Evolutionary conservation across 2,113 vertebrate genomes (phyloP).

Genomic region (Indicator maculatus): DNA sequence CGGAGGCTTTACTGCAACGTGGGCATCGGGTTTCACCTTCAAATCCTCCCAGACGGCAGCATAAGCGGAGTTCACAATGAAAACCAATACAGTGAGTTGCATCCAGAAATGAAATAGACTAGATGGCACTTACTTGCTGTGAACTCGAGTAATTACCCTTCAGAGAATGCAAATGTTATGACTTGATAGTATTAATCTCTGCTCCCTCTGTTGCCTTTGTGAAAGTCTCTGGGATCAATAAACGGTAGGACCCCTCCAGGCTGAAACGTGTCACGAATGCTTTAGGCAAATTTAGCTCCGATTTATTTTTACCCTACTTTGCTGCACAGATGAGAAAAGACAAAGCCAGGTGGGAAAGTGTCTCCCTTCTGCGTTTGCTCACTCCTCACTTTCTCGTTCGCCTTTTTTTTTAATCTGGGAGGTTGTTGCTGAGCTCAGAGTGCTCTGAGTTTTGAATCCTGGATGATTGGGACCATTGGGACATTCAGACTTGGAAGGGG

Average conservation of each 20-base stretch:
- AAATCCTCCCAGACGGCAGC: slow-evolving; percentile 90
- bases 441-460: background rate
- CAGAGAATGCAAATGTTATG: slow-evolving; percentile 67
- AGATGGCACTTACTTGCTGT: slow-evolving; percentile 71
- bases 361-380: background rate
- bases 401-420: background rate
- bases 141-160: slow-evolving; percentile 71
- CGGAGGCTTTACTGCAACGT: slow-evolving; percentile 98
- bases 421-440: background rate
- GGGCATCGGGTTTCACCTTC: slow-evolving; percentile 98
- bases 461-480: background rate
- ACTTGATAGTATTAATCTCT: slow-evolving; percentile 68
- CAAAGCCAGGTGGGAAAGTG: background rate
- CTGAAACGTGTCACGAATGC: slow-evolving; percentile 76
- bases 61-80: slow-evolving; percentile 93
- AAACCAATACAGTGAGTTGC: slow-evolving; percentile 97
- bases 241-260: slow-evolving; percentile 39
- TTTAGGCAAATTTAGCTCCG: slow-evolving; percentile 78
- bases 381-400: background rate
- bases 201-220: slow-evolving; percentile 62
- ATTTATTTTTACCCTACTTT: slow-evolving; percentile 81
- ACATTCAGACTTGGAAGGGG: background rate
- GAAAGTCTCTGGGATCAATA: slow-evolving; percentile 71
- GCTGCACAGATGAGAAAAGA: slow-evolving; percentile 28
- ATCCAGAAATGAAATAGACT: slow-evolving; percentile 78